These are phyloP conservation scores for Euplagia quadripunctaria DNA, from an alignment of 2,888 invertebrate species.

Conservation along the genomic window DNA sequence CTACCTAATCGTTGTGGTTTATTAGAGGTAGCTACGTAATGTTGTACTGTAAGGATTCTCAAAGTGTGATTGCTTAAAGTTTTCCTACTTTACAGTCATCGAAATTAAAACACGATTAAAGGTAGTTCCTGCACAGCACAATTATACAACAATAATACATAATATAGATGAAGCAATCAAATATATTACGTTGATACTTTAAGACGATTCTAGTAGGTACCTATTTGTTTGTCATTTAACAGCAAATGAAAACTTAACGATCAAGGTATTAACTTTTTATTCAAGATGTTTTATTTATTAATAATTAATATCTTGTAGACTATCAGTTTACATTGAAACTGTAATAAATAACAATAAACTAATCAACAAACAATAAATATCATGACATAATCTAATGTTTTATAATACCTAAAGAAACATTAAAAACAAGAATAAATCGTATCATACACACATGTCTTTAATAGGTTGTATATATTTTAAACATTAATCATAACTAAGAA, in stretches of 20 bases:
- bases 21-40: not conserved
- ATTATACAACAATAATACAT: not conserved
- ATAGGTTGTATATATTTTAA: not conserved
- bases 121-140: not conserved
- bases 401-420: not conserved
- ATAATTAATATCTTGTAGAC: not conserved
- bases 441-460: not conserved
- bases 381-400: not conserved
- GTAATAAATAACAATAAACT: not conserved
- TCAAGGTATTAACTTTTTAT: conserved; percentile 3
- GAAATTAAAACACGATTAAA: not conserved
- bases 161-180: conserved; percentile 6
- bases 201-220: conserved; percentile 26
- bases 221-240: conserved; percentile 27
- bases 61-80: not conserved
- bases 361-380: not conserved
- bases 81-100: not conserved
- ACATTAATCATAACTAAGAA: too few relatives aligned
- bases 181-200: conserved; percentile 23
- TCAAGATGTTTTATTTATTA: not conserved
- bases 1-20: too few relatives aligned
- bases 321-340: not conserved
- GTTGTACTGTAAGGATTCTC: not conserved
- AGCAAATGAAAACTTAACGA: conserved; percentile 40
- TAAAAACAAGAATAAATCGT: not conserved